Evolutionary conservation across 1,140 invertebrate genomes (phyloP), one percentile per base, ranked within the genome.

Genomic region (Solenopsis invicta): DNA sequence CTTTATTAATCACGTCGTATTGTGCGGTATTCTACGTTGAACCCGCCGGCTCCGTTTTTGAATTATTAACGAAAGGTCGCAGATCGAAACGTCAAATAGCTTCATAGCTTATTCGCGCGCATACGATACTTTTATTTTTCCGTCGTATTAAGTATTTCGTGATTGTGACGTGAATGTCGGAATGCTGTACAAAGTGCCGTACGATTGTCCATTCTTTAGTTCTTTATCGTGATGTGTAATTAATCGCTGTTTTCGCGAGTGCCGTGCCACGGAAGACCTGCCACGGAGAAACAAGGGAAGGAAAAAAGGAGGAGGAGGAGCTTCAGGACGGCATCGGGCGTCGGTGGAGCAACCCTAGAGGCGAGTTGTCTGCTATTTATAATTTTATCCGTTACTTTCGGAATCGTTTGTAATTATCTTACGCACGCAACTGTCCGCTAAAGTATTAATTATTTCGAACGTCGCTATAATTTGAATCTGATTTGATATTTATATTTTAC

Each of bases 211-310:
- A 61, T 61, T 61, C 29, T 37, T 64, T 64, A 64, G 29, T 61
- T 61, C 29, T 37, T 64, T 64, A 64, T 18, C 29, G 29, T 29
- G 29, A 29, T 29, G n/a, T 29, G 48, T 54, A 54, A 74, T 54
- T 54, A 74, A 37, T 74, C 64, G n/a, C 8, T 54, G 29, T 54
- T 74, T 37, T 74, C 37, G 50, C 16, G 71, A 56, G 12, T 34
- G 10, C 13, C 2, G 12, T 74, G 29, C 5, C 10, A 56, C 8
- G n/a, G 37, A 74, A 18, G 9, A 54, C 16, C 0, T 18, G 18
- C 24, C 8, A 71, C 10, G 18, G 29, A n/a, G 18, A 21, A 37
- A 10, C n/a, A n/a, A 54, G 71, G 37, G 9, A 52, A 8, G n/a
- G n/a, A n/a, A n/a, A n/a, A n/a, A n/a, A n/a, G n/a, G 9, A 54